A percentile compares a stretch with the other conserved stretches of the same genome.
phyloP scores from a whole-genome alignment of 2,888 invertebrate species.

The Ligdia adustata region DNA sequence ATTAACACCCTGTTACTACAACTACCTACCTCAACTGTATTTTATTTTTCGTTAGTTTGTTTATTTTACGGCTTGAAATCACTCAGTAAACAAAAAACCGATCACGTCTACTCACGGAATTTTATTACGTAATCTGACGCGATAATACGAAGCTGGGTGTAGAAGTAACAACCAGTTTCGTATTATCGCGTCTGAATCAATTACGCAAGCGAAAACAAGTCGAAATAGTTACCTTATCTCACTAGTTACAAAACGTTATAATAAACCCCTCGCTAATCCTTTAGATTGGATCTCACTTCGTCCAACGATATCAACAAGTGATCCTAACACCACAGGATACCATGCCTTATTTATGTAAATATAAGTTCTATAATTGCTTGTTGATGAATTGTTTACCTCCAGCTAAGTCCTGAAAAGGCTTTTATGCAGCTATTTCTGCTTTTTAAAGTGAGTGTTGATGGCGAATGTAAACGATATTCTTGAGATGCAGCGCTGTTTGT shows the following conservation, averaged over 20 bases:
- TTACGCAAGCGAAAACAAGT: slow-evolving; percentile 14
- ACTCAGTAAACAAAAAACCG: too few species aligned
- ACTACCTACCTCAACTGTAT: too few species aligned
- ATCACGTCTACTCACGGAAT: too few species aligned
- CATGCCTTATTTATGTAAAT: slow-evolving; percentile 7
- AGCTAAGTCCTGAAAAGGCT: slow-evolving; percentile 7
- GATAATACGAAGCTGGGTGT: too few species aligned
- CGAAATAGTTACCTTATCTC: slow-evolving; percentile 20
- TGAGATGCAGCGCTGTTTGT: too few species aligned
- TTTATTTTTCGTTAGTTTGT: too few species aligned
- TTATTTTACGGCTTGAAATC: too few species aligned
- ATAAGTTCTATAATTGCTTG: slow-evolving; percentile 23
- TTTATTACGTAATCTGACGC: too few species aligned
- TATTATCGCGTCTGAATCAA: slow-evolving; percentile 13
- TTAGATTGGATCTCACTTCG: slow-evolving; percentile 43
- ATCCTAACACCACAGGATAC: slow-evolving; percentile 11
- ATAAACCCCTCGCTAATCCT: slow-evolving; percentile 41
- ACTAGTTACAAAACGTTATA: slow-evolving; percentile 38
- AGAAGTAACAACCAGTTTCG: too few species aligned
- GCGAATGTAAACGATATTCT: slow-evolving; percentile 4
- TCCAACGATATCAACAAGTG: slow-evolving; percentile 42
- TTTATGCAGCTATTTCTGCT: slow-evolving; percentile 25
- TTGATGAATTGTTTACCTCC: slow-evolving; percentile 9
- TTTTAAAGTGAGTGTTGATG: slow-evolving; percentile 16
- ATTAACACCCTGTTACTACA: too few species aligned